These are phyloP conservation scores for Scopus umbretta DNA, from an alignment of 2,113 vertebrate genomes.

Conservation along the genomic window DNA sequence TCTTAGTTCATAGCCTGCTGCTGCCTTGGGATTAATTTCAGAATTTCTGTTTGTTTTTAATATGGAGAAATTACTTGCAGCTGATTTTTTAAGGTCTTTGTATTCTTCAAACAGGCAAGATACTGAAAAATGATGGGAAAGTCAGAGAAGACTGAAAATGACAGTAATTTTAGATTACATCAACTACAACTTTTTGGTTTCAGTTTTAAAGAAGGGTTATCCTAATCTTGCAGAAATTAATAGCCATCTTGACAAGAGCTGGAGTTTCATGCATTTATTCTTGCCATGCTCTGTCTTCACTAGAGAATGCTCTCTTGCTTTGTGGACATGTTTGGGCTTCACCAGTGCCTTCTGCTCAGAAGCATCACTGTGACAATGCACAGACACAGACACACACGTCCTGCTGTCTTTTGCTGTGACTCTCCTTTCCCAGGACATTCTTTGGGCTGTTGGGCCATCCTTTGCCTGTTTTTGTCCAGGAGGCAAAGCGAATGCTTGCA, in stretches of 20 bases:
- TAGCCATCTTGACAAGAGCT: neutral
- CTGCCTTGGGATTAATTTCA: conserved; percentile 58
- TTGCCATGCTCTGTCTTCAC: neutral
- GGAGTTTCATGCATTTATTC: neutral
- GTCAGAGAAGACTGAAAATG: neutral
- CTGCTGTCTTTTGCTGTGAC: neutral
- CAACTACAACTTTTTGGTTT: neutral
- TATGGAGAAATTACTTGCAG: conserved; percentile 49
- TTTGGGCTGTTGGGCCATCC: neutral
- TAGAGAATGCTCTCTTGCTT: neutral
- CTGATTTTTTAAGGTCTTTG: conserved; percentile 40
- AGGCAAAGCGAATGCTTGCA: neutral
- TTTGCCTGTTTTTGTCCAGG: neutral
- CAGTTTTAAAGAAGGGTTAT: neutral
- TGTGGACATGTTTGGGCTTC: neutral
- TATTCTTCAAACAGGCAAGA: neutral
- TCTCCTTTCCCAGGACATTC: neutral
- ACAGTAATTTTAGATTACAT: neutral
- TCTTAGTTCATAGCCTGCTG: conserved; percentile 53
- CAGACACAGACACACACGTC: neutral
- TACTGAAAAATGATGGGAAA: neutral
- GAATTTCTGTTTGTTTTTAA: conserved; percentile 46
- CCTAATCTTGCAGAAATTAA: neutral
- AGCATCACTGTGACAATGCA: neutral
- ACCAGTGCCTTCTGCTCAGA: neutral